Percentiles rank a stretch among this genome's conserved stretches.
phyloP scores from a whole-genome alignment of 2,888 invertebrate species.

The Argynnis bischoffii region DNA sequence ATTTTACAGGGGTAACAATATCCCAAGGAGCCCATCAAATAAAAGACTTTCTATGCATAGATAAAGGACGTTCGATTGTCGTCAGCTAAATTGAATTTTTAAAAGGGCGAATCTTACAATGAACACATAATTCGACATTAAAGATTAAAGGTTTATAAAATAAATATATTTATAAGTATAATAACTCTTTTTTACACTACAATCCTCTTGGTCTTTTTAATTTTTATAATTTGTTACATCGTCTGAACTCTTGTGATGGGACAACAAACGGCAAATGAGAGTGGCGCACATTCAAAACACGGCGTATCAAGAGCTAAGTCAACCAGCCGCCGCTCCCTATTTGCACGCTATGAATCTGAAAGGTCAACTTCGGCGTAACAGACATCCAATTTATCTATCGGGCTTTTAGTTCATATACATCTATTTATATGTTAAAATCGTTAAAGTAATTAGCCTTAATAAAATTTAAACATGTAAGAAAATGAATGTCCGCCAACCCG shows the following conservation, averaged over 20 bases:
- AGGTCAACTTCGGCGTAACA: conserved; percentile 50
- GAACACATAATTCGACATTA: conserved; percentile 59
- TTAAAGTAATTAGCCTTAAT: neutral
- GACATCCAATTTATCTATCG: conserved; percentile 35
- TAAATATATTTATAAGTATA: conserved; percentile 41
- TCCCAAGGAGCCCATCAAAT: conserved; percentile 75
- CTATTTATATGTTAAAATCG: conserved; percentile 6
- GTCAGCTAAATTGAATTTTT: conserved; percentile 78
- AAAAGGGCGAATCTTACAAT: conserved; percentile 66
- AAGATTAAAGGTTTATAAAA: conserved; percentile 44
- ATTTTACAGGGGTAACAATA: conserved; percentile 63
- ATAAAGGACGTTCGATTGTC: conserved; percentile 76
- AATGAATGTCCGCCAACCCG: too few relatives aligned
- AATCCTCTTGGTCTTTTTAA: conserved; percentile 10
- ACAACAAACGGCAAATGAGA: conserved; percentile 46
- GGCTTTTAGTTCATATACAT: conserved; percentile 27
- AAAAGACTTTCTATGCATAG: conserved; percentile 80
- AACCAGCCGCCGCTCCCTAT: conserved; percentile 65
- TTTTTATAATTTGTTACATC: conserved; percentile 36
- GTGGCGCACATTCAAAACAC: conserved; percentile 62
- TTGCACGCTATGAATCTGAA: conserved; percentile 64
- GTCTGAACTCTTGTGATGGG: conserved; percentile 33
- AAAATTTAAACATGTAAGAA: neutral
- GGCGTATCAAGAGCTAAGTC: conserved; percentile 75
- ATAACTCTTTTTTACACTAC: too few relatives aligned